Evolutionary conservation across 1,140 invertebrate genomes (phyloP).

Genomic region (Halyomorpha halys): DNA sequence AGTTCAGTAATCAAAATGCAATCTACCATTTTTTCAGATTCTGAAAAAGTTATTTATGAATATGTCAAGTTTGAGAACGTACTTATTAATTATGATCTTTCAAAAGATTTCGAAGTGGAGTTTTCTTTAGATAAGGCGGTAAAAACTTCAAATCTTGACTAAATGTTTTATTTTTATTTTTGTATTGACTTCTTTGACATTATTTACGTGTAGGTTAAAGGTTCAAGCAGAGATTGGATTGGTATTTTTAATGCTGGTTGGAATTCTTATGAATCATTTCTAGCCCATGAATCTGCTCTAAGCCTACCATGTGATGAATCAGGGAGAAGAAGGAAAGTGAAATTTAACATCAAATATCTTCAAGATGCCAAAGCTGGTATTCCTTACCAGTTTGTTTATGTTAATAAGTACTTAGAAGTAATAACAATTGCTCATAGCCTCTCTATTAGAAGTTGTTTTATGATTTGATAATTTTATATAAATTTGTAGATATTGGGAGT

Average conservation of each 20-base stretch:
- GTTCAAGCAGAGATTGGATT: slow-evolving; percentile 22
- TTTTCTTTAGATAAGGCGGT: neutral
- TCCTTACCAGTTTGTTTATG: slow-evolving; percentile 26
- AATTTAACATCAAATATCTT: slow-evolving; percentile 10
- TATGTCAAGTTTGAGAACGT: neutral
- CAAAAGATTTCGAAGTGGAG: neutral
- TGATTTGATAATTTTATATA: neutral
- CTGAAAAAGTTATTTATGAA: neutral
- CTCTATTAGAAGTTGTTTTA: neutral
- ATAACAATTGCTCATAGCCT: neutral
- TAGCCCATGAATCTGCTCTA: slow-evolving; percentile 18
- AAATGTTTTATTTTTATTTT: neutral
- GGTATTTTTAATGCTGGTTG: slow-evolving; percentile 20
- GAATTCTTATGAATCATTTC: slow-evolving; percentile 14
- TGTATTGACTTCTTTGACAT: neutral
- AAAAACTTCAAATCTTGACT: neutral
- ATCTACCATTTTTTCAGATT: no score
- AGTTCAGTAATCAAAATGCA: no score
- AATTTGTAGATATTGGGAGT: slow-evolving; percentile 18
- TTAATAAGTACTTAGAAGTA: slow-evolving; percentile 23
- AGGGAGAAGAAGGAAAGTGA: slow-evolving; percentile 6
- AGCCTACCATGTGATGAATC: slow-evolving; percentile 15
- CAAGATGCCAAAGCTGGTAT: neutral
- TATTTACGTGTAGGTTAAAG: slow-evolving; percentile 7
- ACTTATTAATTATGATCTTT: neutral